Conservation (phyloP, 2,113 vertebrate species). For the Oxygymnocypris stewartii region DNA sequence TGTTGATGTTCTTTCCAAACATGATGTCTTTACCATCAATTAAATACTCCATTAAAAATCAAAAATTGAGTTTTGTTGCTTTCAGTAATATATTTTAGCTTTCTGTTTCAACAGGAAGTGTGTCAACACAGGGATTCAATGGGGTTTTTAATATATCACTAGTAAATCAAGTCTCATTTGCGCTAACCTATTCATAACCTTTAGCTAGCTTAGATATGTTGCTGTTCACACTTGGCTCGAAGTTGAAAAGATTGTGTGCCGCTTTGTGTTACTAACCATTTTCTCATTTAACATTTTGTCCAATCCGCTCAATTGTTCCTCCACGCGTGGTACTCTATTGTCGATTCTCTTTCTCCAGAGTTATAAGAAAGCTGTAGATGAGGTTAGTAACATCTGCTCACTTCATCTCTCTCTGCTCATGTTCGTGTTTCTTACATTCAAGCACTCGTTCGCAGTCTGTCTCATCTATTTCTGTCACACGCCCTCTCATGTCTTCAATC, state of each 20-base stretch:
- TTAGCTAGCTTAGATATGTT: neutral
- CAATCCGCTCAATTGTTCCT: conserved; percentile 70
- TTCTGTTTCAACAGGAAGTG: neutral
- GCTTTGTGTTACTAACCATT: conserved; percentile 74
- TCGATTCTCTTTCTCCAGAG: conserved; percentile 83
- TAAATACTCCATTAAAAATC: neutral
- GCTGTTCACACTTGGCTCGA: neutral
- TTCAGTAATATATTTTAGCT: neutral
- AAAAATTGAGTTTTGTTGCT: neutral
- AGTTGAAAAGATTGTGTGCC: conserved; percentile 17
- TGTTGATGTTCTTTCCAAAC: neutral
- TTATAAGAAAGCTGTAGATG: conserved; percentile 98
- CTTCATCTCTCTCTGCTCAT: conserved; percentile 32
- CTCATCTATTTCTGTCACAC: conserved; percentile 29
- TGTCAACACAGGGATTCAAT: neutral
- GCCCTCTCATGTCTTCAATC: conserved; percentile 15
- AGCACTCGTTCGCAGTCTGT: conserved; percentile 9
- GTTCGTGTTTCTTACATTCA: conserved; percentile 3
- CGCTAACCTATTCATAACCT: neutral
- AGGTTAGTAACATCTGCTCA: conserved; percentile 83
- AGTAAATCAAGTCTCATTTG: neutral
- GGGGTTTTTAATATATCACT: neutral
- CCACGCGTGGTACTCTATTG: conserved; percentile 74
- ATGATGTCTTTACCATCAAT: neutral
- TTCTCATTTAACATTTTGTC: conserved; percentile 55